Evolutionary conservation across 2,113 vertebrate genomes (phyloP).

Genomic region (Junco hyemalis): DNA sequence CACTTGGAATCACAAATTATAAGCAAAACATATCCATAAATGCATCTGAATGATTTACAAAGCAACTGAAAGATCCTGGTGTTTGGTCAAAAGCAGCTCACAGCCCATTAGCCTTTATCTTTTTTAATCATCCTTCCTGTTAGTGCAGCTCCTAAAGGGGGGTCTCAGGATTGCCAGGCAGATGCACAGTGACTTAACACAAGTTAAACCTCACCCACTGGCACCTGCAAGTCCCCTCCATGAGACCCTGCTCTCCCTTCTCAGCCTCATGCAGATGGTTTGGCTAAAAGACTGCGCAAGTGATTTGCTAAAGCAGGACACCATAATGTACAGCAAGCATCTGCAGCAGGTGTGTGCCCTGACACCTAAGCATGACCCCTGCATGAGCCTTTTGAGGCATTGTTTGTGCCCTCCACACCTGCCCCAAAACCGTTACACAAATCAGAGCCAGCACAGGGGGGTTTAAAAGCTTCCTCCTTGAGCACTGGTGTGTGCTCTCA

Average conservation of each 20-base stretch:
- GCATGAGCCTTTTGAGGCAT: rapidly evolving
- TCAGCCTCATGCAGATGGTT: neutral
- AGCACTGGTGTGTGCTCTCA: neutral
- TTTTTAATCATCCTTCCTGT: neutral
- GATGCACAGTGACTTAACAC: neutral
- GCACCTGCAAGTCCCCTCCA: neutral
- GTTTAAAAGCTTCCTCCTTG: neutral
- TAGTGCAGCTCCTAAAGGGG: neutral
- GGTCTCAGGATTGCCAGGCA: neutral
- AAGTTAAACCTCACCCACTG: neutral
- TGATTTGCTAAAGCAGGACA: neutral
- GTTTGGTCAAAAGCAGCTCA: neutral
- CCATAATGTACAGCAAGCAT: rapidly evolving
- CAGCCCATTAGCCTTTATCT: neutral
- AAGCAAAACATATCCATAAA: neutral
- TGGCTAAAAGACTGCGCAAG: neutral
- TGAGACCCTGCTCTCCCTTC: neutral
- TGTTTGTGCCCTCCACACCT: neutral
- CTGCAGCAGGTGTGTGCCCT: neutral
- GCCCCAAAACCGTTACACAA: neutral
- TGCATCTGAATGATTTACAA: neutral
- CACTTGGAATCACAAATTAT: neutral
- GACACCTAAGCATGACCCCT: neutral
- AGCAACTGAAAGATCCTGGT: neutral
- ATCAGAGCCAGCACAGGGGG: rapidly evolving